Percentiles rank a stretch among this genome's conserved stretches.
Conservation (phyloP, 1,140 invertebrate species). For the Hylaeus volcanicus region DNA sequence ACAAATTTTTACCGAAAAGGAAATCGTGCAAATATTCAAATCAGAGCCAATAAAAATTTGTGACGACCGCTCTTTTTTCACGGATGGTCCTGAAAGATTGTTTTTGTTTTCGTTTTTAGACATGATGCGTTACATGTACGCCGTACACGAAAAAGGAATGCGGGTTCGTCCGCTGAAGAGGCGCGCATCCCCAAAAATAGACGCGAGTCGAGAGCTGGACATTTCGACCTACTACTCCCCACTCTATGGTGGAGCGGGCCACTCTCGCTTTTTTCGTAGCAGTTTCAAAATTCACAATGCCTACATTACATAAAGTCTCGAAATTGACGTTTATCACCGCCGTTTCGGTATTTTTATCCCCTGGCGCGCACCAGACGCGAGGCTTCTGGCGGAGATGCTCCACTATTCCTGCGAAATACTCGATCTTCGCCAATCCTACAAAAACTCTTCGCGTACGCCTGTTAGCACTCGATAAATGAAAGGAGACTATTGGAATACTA, state of each 20-base stretch:
- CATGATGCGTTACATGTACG: constrained; percentile 5
- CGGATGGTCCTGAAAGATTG: background rate
- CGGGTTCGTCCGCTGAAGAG: constrained; percentile 67
- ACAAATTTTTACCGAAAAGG: no score
- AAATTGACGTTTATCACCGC: constrained; percentile 13
- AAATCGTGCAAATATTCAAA: no score
- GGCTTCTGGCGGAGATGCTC: background rate
- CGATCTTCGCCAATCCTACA: no score
- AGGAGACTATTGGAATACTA: no score
- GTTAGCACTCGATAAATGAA: no score
- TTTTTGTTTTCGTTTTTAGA: background rate
- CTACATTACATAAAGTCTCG: constrained; percentile 33
- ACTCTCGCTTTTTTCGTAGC: constrained; percentile 31
- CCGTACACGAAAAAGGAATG: constrained; percentile 68
- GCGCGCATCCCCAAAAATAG: constrained; percentile 76
- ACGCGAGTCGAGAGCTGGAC: constrained; percentile 75
- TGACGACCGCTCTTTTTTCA: background rate
- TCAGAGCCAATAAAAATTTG: no score
- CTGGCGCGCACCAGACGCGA: background rate
- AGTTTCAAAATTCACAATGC: constrained; percentile 44
- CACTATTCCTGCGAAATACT: background rate
- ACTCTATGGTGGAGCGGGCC: constrained; percentile 53
- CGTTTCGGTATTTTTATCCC: constrained; percentile 17
- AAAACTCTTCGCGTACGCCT: no score
- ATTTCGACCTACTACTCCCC: constrained; percentile 74